Percentiles rank a stretch among this genome's conserved stretches.
phyloP scores from a whole-genome alignment of 2,113 vertebrate species.

The Equus przewalskii region DNA sequence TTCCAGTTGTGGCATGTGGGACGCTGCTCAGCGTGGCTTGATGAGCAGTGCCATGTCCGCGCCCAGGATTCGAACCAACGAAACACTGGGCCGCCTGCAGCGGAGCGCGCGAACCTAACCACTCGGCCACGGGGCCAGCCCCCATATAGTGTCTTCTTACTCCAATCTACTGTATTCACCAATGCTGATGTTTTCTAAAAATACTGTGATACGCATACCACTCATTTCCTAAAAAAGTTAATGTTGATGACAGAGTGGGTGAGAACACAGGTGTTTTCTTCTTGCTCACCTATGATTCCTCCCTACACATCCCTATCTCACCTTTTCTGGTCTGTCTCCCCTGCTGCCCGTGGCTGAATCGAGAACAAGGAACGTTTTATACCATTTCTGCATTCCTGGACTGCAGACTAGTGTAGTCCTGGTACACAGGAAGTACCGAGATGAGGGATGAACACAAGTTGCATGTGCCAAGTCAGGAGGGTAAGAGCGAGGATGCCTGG shows the following conservation, averaged over 20 bases:
- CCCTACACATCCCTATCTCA: neutral
- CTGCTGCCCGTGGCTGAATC: fast-evolving
- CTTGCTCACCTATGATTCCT: neutral
- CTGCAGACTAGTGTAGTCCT: neutral
- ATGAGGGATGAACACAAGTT: neutral
- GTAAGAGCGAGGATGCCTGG: neutral
- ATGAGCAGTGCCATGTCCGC: too few relatives aligned
- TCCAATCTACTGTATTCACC: neutral
- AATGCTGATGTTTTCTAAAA: neutral
- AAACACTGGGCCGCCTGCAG: too few relatives aligned
- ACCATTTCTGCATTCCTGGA: neutral
- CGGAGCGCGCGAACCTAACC: too few relatives aligned
- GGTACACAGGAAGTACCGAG: neutral
- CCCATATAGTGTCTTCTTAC: neutral
- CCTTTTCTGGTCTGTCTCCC: neutral
- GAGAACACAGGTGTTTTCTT: neutral
- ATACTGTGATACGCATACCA: neutral
- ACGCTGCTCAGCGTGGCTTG: too few relatives aligned
- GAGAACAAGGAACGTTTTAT: neutral
- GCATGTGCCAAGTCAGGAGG: neutral
- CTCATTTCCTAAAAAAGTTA: neutral
- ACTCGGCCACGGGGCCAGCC: too few relatives aligned
- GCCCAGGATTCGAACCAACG: too few relatives aligned
- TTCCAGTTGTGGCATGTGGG: too few relatives aligned
- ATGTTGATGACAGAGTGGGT: neutral